phyloP scores from a whole-genome alignment of 2,113 vertebrate species.

The Benitochromis conjunctus region DNA sequence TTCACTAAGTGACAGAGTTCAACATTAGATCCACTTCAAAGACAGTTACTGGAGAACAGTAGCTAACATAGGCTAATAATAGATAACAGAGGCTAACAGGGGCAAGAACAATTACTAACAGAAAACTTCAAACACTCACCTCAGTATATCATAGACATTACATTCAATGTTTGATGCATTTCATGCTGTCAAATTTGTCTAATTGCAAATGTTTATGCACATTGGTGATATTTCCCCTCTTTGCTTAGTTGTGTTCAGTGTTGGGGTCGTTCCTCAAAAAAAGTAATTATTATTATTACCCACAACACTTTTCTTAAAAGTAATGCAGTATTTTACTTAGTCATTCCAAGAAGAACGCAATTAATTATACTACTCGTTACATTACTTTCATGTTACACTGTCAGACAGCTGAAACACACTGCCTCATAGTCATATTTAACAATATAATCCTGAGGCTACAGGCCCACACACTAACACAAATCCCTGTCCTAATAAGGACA shows the following conservation, averaged over 20 bases:
- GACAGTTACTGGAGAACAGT: not conserved
- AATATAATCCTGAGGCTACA: too few species aligned
- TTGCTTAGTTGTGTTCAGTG: too few species aligned
- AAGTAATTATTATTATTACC: not conserved
- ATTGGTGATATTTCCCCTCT: too few species aligned
- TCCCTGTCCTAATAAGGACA: too few species aligned
- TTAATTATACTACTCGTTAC: not conserved
- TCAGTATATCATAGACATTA: not conserved
- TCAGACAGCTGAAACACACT: too few species aligned
- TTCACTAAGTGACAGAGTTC: not conserved
- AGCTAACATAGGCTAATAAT: not conserved
- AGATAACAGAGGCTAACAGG: not conserved
- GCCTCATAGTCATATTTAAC: too few species aligned
- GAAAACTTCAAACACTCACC: not conserved
- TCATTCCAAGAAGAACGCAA: not conserved
- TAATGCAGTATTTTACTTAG: not conserved
- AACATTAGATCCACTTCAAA: not conserved
- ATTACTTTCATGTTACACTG: too few species aligned
- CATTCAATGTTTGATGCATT: too few species aligned
- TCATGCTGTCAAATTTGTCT: too few species aligned
- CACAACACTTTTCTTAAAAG: not conserved
- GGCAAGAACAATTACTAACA: not conserved
- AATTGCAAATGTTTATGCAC: too few species aligned
- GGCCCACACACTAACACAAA: too few species aligned
- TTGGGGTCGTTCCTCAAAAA: not conserved